Evolutionary conservation across 2,113 vertebrate genomes (phyloP).

Genomic region (Sardina pilchardus): DNA sequence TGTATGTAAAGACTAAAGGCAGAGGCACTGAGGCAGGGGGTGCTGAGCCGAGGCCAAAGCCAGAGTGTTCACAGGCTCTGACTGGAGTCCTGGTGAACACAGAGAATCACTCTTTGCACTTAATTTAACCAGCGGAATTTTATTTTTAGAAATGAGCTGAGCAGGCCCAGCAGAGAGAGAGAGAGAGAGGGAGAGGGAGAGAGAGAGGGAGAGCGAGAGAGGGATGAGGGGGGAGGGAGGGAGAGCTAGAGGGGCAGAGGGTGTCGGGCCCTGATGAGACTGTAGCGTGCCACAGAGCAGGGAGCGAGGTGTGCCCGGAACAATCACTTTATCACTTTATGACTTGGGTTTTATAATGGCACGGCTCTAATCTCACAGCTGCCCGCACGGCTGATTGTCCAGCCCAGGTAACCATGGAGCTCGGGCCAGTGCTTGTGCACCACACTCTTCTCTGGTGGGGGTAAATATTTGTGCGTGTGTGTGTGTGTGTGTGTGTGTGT

Average conservation of each 20-base stretch:
- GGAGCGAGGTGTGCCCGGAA: conserved; percentile 4
- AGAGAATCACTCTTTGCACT: conserved; percentile 56
- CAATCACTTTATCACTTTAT: neutral
- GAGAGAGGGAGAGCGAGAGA: neutral
- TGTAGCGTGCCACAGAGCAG: neutral
- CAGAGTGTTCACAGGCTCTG: conserved; percentile 26
- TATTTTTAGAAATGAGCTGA: conserved; percentile 63
- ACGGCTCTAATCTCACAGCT: neutral
- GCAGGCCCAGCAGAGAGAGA: conserved; percentile 43
- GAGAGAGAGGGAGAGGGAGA: neutral
- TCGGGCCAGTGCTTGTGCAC: neutral
- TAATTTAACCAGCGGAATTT: conserved; percentile 69
- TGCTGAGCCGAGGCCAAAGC: neutral
- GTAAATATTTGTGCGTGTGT: conserved; percentile 21
- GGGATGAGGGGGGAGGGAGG: neutral
- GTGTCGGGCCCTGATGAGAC: neutral
- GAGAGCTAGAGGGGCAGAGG: neutral
- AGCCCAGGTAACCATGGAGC: conserved; percentile 22
- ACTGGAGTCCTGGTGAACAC: conserved; percentile 41
- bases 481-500: conserved; percentile 30
- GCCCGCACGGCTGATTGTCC: neutral
- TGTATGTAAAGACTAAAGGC: neutral
- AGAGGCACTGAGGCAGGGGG: neutral
- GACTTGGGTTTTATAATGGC: neutral
- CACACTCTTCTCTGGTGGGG: neutral